Evolutionary conservation across 2,888 invertebrate species (phyloP), one percentile per base, ranked within the genome.

Genomic region (Caenorhabditis wallacei): DNA sequence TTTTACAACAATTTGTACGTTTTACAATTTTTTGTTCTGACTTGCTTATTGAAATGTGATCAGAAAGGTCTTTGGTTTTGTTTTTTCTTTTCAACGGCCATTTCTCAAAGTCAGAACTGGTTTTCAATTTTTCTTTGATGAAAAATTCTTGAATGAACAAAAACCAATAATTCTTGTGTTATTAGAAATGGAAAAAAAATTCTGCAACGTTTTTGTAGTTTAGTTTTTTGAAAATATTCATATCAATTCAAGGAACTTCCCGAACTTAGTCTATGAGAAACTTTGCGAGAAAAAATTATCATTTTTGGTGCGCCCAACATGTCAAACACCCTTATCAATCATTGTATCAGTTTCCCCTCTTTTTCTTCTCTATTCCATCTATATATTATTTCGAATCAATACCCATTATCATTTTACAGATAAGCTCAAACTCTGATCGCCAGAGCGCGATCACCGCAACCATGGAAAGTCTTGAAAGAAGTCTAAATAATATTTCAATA

Each of bases 381-480:
- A n/a, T 43, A 48, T 48, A 8, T 56, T 8, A 64, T 24, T 26
- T 46, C 46, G 30, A 56, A 46, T 61, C 53, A 71, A 57, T 57
- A 70, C 26, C 16, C 10, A 43, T 54, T 22, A 26, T 57, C n/a
- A n/a, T 8, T 22, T 80, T 72, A 30, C 53, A 72, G 75, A 64
- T 59, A 48, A 66, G n/a, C 81, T 81, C 81, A 59, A 70, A 70
- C 75, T 66, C 68, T 48, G 81, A 75, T 81, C 81, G 81, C 81
- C 78, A 54, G 26, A 56, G 37, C 68, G 82, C 85, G 76, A 61
- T 82, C 79, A 61, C 48, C 51, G 37, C 56, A 80, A 81, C 64
- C 74, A 82, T 81, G 83, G 85, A 85, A 72, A 84, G 82, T 84
- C 82, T 86, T 48, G 86, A 85, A 84, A 82, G 84, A 80, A 84